These are phyloP conservation scores for Vireo altiloquus DNA, from an alignment of 2,113 vertebrate species.

Conservation along the genomic window DNA sequence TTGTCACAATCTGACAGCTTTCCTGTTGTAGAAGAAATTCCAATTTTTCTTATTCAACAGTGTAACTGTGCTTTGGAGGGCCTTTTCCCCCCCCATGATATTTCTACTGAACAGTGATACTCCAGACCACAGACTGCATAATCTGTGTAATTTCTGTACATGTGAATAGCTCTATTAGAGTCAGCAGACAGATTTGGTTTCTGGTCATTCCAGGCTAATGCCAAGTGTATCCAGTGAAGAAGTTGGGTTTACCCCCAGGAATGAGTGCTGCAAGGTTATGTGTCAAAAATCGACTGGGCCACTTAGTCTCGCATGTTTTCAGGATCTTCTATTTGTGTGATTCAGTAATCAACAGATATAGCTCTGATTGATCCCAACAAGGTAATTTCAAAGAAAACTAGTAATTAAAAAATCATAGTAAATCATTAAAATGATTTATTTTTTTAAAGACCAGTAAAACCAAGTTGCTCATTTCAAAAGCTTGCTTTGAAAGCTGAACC, in stretches of 20 bases:
- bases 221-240: fast-evolving
- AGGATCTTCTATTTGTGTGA: not conserved
- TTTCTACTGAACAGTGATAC: not conserved
- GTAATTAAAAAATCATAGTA: not conserved
- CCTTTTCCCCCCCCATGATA: fast-evolving
- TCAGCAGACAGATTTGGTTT: not conserved
- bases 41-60: not conserved
- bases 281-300: not conserved
- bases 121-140: no score
- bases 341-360: not conserved
- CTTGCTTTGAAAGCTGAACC: constrained; percentile 43
- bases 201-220: not conserved
- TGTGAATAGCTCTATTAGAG: not conserved
- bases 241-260: not conserved
- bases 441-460: constrained; percentile 10
- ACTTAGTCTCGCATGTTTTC: not conserved
- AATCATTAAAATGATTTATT: constrained; percentile 26
- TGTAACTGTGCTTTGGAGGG: not conserved
- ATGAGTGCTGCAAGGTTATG: not conserved
- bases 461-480: constrained; percentile 36
- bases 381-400: not conserved
- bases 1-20: not conserved
- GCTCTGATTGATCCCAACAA: not conserved
- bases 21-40: not conserved
- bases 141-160: not conserved